Base-by-base conservation (phyloP, 2,888 invertebrate genomes). In the Cryptus armator region DNA sequence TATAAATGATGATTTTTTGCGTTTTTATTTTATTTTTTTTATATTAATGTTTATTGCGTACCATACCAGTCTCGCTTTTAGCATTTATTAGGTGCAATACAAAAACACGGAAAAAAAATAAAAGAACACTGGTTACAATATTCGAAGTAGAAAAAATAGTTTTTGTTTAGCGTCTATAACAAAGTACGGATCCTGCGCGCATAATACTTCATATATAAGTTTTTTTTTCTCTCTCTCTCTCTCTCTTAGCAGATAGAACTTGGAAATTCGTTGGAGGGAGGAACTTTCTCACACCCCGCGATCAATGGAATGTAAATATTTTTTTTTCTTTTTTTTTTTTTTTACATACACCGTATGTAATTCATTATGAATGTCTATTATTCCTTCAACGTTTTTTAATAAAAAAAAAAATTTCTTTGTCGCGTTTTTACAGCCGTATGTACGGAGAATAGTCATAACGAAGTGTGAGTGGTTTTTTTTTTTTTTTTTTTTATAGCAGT, bases 1-100 rank as follows among this genome's bases (percentile, higher is more conserved):
- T 68, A 72, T 44, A 67, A 12, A 67, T 46, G 19, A 24, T 24
- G 24, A 24, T 24, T 24, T 24, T 24, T 37, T 7, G 6, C 37
- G 46, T 14, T 10, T 75, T 2, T 62, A 44, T 66, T 82, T 78
- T 82, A 68, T 10, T 84, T 16, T 12, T 12, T 56, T 5, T 37
- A 9, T 75, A 82, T 48, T 51, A 78, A 78, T 75, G 43, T 85
- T 85, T 85, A 85, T 85, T 85, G 82, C 82, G 43, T 74, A 78
- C 24, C 70, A 75, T 70, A 43, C 56, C 43, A 64, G 70, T 79
- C 74, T 79, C 56, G 74, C 51, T 10, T 56, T 24, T 56, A 56
- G 12, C 10, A 56, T 75, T 64, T 59, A 74, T 70, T 78, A 70
- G 56, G 56, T 70, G 48, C 59, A 46, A 56, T 82, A 82, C 68